Evolutionary conservation across 2,888 invertebrate genomes (phyloP).

Genomic region (Suillia variegata): DNA sequence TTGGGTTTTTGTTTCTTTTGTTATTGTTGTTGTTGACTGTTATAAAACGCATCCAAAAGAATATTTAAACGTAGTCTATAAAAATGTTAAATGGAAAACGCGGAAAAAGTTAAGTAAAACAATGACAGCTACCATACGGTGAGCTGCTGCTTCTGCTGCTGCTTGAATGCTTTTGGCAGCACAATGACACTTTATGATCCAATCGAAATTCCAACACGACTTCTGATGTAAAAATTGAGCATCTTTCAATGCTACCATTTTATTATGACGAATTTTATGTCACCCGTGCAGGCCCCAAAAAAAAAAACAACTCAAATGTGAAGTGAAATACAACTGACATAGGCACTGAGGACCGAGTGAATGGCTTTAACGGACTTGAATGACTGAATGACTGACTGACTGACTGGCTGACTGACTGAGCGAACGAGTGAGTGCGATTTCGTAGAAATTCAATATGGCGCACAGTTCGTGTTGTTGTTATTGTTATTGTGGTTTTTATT

Average conservation of each 20-base stretch:
- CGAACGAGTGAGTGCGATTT: slow-evolving; percentile 7
- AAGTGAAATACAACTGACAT: background rate
- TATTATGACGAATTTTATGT: slow-evolving; percentile 14
- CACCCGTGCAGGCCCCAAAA: slow-evolving; percentile 14
- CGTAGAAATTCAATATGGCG: slow-evolving; percentile 18
- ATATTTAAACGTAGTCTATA: too few relatives aligned
- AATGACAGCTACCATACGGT: too few relatives aligned
- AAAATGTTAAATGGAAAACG: too few relatives aligned
- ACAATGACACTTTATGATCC: slow-evolving; percentile 28
- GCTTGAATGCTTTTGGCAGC: slow-evolving; percentile 25
- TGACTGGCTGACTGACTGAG: too few relatives aligned
- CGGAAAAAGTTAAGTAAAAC: too few relatives aligned
- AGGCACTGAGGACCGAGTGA: background rate
- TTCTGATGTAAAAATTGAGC: slow-evolving; percentile 18
- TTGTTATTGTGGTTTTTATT: too few relatives aligned
- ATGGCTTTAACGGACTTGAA: too few relatives aligned
- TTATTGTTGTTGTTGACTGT: too few relatives aligned
- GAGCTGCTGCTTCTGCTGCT: background rate
- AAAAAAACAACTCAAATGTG: background rate
- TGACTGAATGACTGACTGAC: too few relatives aligned
- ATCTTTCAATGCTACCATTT: too few relatives aligned
- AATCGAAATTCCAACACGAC: slow-evolving; percentile 37
- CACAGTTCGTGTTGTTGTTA: background rate
- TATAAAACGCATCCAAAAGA: too few relatives aligned
- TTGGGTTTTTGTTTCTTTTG: too few relatives aligned